Evolutionary conservation across 2,113 vertebrate genomes (phyloP), one percentile per base, ranked within the genome.

Genomic region (Percina caprodes): DNA sequence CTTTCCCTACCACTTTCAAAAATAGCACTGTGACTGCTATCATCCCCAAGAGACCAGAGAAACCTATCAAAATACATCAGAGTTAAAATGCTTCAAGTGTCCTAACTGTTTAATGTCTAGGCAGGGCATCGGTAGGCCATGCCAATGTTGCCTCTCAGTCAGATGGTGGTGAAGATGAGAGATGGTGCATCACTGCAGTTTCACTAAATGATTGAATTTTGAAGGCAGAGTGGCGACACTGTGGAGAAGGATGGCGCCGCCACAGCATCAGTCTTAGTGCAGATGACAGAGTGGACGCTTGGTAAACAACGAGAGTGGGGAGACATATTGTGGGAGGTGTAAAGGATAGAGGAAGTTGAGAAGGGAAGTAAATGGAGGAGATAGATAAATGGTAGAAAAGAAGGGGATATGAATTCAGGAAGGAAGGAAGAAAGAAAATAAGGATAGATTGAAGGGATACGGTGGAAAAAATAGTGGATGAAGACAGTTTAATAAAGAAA

Each of bases 191-290:
- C 58, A 83, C 63, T 33, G 86, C 90, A 78, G 79, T 89, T 85
- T 85, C 86, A 86, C 83, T 83, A 91, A 90, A 91, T 91, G 88
- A 94, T 91, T 92, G 86, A 89, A 92, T 92, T 91, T 89, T 92
- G 86, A 91, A 91, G 84, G 86, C 80, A 58, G 82, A 88, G 84
- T 62, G 75, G 81, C 88, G 91, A 90, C 90, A 84, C 77, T 51
- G 78, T 76, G 70, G 74, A 92, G 85, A 93, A 63, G 66, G 83
- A 93, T 91, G 78, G 68, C 67, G 33, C 33, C 78, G 52, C 86
- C 54, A 45, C 67, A 39, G 79, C 88, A 84, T 93, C 88, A 72
- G 80, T 93, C 94, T 91, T 52, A 73, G 55, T 14, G 69, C 49
- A 78, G 76, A 83, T 82, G 88, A 85, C 82, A 84, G 81, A 67